Evolutionary conservation across 2,113 vertebrate genomes (phyloP).

Genomic region (Catharus bicknelli): DNA sequence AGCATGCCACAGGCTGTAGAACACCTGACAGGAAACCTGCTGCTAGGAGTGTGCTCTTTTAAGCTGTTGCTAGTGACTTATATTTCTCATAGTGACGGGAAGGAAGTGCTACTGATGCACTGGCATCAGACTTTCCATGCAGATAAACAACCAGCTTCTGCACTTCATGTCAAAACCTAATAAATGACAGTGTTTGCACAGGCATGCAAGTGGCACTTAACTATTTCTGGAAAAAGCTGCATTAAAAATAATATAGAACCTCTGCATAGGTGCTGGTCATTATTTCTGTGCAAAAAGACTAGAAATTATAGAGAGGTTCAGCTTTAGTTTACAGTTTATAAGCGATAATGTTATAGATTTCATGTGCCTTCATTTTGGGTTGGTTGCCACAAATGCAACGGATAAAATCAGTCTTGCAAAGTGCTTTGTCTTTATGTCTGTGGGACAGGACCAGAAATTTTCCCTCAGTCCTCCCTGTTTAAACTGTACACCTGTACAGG

Average conservation of each 20-base stretch:
- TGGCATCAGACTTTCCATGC: neutral
- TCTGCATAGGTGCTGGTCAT: constrained; percentile 31
- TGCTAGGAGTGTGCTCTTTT: neutral
- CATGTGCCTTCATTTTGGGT: constrained; percentile 67
- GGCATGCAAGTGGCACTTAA: neutral
- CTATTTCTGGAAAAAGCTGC: neutral
- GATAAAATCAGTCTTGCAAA: constrained; percentile 35
- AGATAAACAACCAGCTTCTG: neutral
- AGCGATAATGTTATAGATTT: constrained; percentile 20
- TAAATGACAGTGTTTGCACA: neutral
- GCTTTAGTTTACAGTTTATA: constrained; percentile 40
- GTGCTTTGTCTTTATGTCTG: neutral
- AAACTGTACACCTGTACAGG: neutral
- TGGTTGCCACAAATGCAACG: constrained; percentile 30
- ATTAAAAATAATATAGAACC: neutral
- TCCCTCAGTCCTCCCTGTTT: neutral
- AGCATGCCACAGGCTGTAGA: neutral
- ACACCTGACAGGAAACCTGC: neutral
- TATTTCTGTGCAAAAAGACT: constrained; percentile 11
- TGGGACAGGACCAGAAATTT: constrained; percentile 14
- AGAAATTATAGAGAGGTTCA: constrained; percentile 15
- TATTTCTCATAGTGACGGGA: neutral
- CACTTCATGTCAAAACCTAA: neutral
- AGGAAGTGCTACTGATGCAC: neutral
- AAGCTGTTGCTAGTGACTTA: neutral